phyloP scores from a whole-genome alignment of 1,140 invertebrate species.

The Apolygus lucorum region DNA sequence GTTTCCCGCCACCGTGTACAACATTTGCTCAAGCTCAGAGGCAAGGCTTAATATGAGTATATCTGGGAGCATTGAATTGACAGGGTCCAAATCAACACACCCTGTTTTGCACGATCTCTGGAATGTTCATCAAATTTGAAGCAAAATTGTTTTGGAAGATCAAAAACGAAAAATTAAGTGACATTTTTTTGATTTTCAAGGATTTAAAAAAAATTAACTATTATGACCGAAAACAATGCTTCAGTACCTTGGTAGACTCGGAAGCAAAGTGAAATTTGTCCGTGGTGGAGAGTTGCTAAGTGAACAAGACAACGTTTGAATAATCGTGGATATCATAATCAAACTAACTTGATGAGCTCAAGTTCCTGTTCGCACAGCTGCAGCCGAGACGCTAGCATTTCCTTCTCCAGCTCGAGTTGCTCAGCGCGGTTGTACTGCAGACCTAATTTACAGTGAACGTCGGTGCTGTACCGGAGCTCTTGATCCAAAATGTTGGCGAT shows the following conservation, averaged over 20 bases:
- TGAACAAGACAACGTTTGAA: not conserved
- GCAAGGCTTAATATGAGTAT: too few species aligned
- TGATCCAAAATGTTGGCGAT: not conserved
- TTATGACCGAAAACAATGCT: constrained; percentile 2
- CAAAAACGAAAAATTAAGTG: too few species aligned
- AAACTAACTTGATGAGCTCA: not conserved
- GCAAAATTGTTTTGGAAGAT: too few species aligned
- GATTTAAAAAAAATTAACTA: not conserved
- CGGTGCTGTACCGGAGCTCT: not conserved
- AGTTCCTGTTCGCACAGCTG: not conserved
- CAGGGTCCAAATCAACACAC: too few species aligned
- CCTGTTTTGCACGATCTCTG: too few species aligned
- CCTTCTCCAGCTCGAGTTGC: not conserved
- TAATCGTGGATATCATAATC: not conserved
- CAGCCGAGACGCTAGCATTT: not conserved
- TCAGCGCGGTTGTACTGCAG: not conserved
- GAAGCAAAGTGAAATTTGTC: not conserved
- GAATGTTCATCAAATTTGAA: too few species aligned
- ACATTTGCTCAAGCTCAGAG: too few species aligned
- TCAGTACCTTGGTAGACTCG: not conserved
- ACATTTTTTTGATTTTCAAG: not conserved
- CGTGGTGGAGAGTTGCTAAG: not conserved
- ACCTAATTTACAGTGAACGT: not conserved
- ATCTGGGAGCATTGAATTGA: too few species aligned
- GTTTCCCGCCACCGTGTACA: too few species aligned